Evolutionary conservation across 1,140 invertebrate genomes (phyloP).

Genomic region (Drosophila serrata): DNA sequence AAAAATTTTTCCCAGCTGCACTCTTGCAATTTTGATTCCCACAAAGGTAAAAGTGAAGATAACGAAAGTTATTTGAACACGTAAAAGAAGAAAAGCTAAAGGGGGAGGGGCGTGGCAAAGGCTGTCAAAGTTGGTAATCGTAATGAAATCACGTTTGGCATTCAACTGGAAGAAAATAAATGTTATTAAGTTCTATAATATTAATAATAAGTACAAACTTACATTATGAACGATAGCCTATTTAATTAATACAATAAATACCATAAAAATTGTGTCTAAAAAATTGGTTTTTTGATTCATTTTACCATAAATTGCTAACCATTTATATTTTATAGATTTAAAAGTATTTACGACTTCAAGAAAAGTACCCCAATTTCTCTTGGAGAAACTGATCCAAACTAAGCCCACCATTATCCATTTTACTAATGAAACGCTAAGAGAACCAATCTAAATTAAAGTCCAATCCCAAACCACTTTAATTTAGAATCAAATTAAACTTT

Average conservation of each 20-base stretch:
- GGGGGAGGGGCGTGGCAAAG: background rate
- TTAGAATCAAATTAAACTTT: constrained; percentile 74
- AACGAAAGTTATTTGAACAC: constrained; percentile 35
- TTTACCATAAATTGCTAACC: too few species aligned
- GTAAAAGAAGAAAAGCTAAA: constrained; percentile 18
- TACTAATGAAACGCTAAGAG: constrained; percentile 61
- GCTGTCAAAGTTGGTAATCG: constrained; percentile 24
- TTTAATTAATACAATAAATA: too few species aligned
- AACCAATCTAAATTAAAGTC: constrained; percentile 55
- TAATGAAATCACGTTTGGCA: constrained; percentile 48
- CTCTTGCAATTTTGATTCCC: constrained; percentile 62
- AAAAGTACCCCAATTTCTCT: too few species aligned
- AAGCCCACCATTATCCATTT: constrained; percentile 23
- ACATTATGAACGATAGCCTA: too few species aligned
- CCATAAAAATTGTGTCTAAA: too few species aligned
- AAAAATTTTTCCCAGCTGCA: constrained; percentile 63
- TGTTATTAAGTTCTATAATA: background rate
- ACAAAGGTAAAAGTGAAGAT: constrained; percentile 64
- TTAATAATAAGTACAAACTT: background rate
- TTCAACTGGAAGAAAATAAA: constrained; percentile 10
- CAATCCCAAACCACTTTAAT: constrained; percentile 52
- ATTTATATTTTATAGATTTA: too few species aligned
- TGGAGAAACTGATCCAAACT: background rate
- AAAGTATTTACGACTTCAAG: too few species aligned
- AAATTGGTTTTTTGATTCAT: too few species aligned